Percentiles rank a stretch among this genome's conserved stretches.
These are phyloP conservation scores for Momotus momota DNA, from an alignment of 2,797 vertebrate genomes.

Conservation along the genomic window DNA sequence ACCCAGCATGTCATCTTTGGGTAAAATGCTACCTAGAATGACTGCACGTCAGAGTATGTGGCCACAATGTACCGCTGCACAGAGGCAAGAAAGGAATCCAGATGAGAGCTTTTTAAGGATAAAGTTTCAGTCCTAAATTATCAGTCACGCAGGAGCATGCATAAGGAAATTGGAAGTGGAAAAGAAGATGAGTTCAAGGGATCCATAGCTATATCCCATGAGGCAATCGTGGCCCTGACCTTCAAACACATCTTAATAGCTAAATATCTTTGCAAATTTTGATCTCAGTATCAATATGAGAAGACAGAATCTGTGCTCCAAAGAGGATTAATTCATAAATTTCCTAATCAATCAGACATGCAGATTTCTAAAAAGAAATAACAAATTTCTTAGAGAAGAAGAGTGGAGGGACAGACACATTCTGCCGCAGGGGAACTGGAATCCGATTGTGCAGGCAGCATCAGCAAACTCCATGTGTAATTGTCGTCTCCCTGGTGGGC, in stretches of 20 bases:
- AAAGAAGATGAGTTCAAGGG: background rate
- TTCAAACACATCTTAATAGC: background rate
- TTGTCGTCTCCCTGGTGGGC: conserved; percentile 26
- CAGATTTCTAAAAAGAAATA: background rate
- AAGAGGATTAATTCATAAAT: background rate
- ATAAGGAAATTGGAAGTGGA: background rate
- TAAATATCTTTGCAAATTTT: background rate
- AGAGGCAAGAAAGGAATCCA: background rate
- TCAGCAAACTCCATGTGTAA: conserved; percentile 9
- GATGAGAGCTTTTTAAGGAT: background rate
- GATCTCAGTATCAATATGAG: background rate
- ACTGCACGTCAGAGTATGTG: background rate
- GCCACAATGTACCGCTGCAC: background rate
- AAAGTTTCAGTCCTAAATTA: background rate
- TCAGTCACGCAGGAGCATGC: background rate
- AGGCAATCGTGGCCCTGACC: background rate
- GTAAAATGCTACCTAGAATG: background rate
- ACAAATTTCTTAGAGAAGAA: background rate
- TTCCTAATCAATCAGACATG: background rate
- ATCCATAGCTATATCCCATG: accelerated
- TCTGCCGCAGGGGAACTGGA: background rate
- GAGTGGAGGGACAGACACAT: background rate
- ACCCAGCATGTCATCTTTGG: background rate
- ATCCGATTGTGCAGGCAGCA: background rate
- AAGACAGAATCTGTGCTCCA: background rate